Base-by-base conservation (phyloP, 1,140 invertebrate species). In the Nomia melanderi region DNA sequence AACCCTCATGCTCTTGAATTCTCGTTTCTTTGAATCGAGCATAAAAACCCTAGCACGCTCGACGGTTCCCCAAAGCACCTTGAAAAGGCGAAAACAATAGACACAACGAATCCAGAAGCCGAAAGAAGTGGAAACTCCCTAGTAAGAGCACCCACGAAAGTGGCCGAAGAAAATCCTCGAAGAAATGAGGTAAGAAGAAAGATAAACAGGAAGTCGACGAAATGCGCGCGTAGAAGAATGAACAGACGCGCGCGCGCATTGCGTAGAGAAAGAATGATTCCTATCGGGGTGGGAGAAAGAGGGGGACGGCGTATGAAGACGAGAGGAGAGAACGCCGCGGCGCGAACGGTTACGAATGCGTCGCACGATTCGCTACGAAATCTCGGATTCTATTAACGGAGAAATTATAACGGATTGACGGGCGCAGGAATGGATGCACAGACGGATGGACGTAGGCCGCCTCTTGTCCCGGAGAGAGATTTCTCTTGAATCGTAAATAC, bases 361-460 rank as follows among this genome's bases (percentile, higher is more conserved):
- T 63, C 76, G 87, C 90, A 91, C 90, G 89, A 87, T 80, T 67
- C 81, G 76, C 83, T 85, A 90, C 88, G 88, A 92, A 92, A 91
- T 91, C 90, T 91, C 73, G 90, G 90, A 91, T 91, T 91, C 90
- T 90, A 91, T 90, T 91, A 91, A 87, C 90, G 89, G 89, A 90
- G 90, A 91, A 91, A 92, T 92, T 92, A 92, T 92, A 92, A 92
- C 91, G 91, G 91, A 90, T 90, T 89, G 88, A 89, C 88, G 86
- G 87, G 82, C 80, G 75, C 65, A 81, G 78, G 75, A 74, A 60
- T 79, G 84, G 85, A 82, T 82, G 81, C 81, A 83, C 75, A 33
- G 53, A 69, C 71, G 76, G 84, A 83, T 82, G 78, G 79, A 74
- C 66, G n/a, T 73, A 64, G 72, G 76, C 82, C 84, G 70, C 33